Evolutionary conservation across 2,113 vertebrate genomes (phyloP).

Genomic region (Coptodon rendalli): DNA sequence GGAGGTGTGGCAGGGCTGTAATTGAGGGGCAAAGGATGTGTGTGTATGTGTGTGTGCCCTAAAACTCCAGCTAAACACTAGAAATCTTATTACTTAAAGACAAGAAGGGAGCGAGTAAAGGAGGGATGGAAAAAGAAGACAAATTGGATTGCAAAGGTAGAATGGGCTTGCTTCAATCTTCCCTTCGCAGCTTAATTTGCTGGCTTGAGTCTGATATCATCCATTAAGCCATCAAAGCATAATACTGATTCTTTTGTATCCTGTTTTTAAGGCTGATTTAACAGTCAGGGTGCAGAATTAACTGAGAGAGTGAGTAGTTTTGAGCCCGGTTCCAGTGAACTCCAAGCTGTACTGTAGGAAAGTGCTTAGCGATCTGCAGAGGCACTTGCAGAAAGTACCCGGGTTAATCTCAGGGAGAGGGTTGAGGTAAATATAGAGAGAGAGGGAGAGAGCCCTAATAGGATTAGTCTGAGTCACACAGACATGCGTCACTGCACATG

Average conservation of each 20-base stretch:
- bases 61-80: slow-evolving; percentile 39
- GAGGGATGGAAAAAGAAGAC: slow-evolving; percentile 23
- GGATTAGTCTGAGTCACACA: slow-evolving; percentile 63
- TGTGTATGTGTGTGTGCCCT: background rate
- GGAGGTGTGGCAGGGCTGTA: slow-evolving; percentile 39
- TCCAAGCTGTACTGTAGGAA: slow-evolving; percentile 4
- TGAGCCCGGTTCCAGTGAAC: slow-evolving; percentile 1
- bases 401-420: slow-evolving; percentile 47
- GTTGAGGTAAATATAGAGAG: slow-evolving; percentile 61
- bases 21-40: slow-evolving; percentile 23
- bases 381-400: slow-evolving; percentile 32
- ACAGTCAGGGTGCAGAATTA: slow-evolving; percentile 5
- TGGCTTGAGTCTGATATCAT: background rate
- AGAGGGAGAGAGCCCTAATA: slow-evolving; percentile 34
- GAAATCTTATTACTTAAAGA: slow-evolving; percentile 60
- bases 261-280: background rate
- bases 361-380: slow-evolving; percentile 40
- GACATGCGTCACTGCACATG: slow-evolving; percentile 17
- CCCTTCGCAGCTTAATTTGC: background rate
- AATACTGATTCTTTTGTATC: background rate
- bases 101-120: slow-evolving; percentile 1
- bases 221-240: background rate
- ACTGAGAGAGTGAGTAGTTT: background rate
- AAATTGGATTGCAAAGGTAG: slow-evolving; percentile 44
- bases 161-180: background rate